Percentiles rank a stretch among this genome's conserved stretches.
phyloP scores from a whole-genome alignment of 1,140 invertebrate genomes.

The Spodoptera frugiperda region DNA sequence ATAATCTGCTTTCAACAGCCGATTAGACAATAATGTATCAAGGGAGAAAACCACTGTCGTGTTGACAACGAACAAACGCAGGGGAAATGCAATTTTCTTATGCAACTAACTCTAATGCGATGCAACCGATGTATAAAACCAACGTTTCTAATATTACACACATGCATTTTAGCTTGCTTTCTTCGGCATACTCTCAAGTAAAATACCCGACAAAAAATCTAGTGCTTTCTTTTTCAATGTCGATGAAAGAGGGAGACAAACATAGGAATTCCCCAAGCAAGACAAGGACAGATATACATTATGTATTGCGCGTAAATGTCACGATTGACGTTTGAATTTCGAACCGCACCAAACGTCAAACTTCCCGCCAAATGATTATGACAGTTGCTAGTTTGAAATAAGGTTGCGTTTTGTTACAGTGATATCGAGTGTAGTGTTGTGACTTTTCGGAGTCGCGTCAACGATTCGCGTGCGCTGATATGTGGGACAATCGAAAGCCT shows the following conservation, averaged over 20 bases:
- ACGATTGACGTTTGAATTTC: slow-evolving; percentile 61
- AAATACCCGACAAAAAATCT: slow-evolving; percentile 77
- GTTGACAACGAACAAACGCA: slow-evolving; percentile 57
- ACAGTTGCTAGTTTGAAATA: slow-evolving; percentile 65
- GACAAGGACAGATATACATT: slow-evolving; percentile 68
- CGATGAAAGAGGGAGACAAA: slow-evolving; percentile 64
- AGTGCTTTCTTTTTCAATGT: slow-evolving; percentile 86
- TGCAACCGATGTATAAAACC: slow-evolving; percentile 79
- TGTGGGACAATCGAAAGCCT: slow-evolving; percentile 86
- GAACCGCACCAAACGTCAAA: slow-evolving; percentile 70
- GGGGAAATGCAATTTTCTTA: slow-evolving; percentile 83
- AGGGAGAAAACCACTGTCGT: slow-evolving; percentile 30
- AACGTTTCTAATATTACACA: slow-evolving; percentile 84
- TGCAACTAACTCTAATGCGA: slow-evolving; percentile 81
- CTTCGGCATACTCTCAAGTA: slow-evolving; percentile 83
- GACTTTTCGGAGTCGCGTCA: slow-evolving; percentile 66
- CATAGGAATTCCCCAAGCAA: slow-evolving; percentile 56
- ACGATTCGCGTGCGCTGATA: slow-evolving; percentile 82
- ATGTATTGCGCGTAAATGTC: slow-evolving; percentile 70
- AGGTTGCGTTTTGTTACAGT: slow-evolving; percentile 69
- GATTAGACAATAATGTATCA: slow-evolving; percentile 35
- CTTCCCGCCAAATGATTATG: slow-evolving; percentile 73
- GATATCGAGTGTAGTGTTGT: slow-evolving; percentile 65
- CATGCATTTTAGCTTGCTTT: slow-evolving; percentile 82
- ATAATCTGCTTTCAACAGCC: slow-evolving; percentile 21